Evolutionary conservation across 2,888 invertebrate species (phyloP), one percentile per base, ranked within the genome.

Genomic region (Synanthedon formicaeformis): DNA sequence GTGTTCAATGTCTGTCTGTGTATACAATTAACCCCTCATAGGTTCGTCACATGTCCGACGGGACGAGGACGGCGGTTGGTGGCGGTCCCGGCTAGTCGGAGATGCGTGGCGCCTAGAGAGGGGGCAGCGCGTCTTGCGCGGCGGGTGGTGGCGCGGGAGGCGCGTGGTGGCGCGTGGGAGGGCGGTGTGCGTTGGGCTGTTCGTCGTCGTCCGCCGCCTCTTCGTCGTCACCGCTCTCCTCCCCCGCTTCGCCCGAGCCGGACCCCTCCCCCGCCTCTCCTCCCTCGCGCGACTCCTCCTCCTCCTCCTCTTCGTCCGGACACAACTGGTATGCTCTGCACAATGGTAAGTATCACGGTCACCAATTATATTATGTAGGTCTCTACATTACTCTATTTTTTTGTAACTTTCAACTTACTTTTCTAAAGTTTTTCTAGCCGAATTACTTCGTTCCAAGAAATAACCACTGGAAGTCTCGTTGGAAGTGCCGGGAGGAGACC

Each of bases 401-500:
- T 34, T 34, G 34, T 34, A 10, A 34, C 10, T 10, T 34, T 34
- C 34, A 34, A 66, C 78, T 73, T 64, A 87, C 86, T 81, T 84
- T 62, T 88, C 88, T 56, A 98, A 89, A 0, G 96, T 97, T 73
- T 95, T 94, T 59, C 95, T 91, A 0, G 98, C 98, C 60, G 97
- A 97, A 73, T 95, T 96, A 60, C 97, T 97, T 60, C 98, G 90
- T 75, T 98, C 98, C 60, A 98, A 83, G 88, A 96, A 97, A 79
- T 95, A 98, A 52, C 97, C 97, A 74, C 96, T 97, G 41, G 97
- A 95, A 16, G 94, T 95, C 75, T 98, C 98, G 81, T 98, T 98
- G 54, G 97, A 97, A 65, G 96, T 96, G 18, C 96, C 94, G 14
- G 97, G 96, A 6, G 96, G 96, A 71, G 97, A 97, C 96, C 97